Evolutionary conservation across 2,797 vertebrate species (phyloP), one percentile per base, ranked within the genome.

Genomic region (Petrocephalus schoutedeni): DNA sequence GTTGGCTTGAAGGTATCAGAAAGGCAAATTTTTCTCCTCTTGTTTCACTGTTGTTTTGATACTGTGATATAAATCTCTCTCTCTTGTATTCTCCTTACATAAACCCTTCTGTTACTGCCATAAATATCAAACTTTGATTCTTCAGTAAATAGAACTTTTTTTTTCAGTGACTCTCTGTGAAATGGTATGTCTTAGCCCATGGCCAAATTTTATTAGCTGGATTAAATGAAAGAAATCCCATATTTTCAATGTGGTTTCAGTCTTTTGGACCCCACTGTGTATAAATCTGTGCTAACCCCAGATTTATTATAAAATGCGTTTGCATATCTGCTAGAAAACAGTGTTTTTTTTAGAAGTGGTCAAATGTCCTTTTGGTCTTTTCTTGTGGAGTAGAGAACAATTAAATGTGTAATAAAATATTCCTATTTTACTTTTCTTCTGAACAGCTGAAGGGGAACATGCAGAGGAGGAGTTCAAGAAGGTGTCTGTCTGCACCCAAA

Each of bases 371-470:
- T 49, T 54, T 54, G 0, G 19, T 19, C 14, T 45, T 77, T 80
- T 14, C 41, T 9, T n/a, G 19, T 51, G 49, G 45, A 23, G 23
- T 1, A 1, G 28, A 67, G 61, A 32, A 71, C 28, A 53, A 49
- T 83, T n/a, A 53, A 51, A 54, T 83, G 45, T 16, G 45, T 83
- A 83, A 80, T n/a, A 21, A 49, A 45, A 83, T 49, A 49, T 21
- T 83, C 19, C n/a, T 14, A 45, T 57, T 57, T 28, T 19, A 23
- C 92, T 89, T 91, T 93, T 92, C 86, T 89, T 92, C 88, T 91
- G 90, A 92, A 93, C 94, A 97, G 93, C 91, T 53, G 7, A 88
- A 88, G 87, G 89, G 74, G 90, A 92, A 83, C 90, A 21, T 89
- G 87, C 92, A 87, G 88, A 93, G 6, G 84, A 16, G 0, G 94